Base-by-base conservation (phyloP, 1,140 invertebrate species). In the Linepithema humile region DNA sequence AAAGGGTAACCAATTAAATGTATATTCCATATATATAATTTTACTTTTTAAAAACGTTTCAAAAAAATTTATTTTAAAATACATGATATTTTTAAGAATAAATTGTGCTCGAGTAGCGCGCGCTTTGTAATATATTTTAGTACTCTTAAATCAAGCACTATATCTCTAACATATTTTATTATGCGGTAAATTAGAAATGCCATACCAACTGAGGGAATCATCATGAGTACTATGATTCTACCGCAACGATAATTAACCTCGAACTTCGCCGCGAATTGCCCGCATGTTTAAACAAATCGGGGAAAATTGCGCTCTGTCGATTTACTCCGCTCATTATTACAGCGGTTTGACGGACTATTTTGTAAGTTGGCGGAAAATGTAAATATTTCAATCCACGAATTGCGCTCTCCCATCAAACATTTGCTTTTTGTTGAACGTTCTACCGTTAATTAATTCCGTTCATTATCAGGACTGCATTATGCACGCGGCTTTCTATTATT, bases 361-460 rank as follows among this genome's bases (percentile, higher is more conserved):
- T 75, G 43, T 77, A 77, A 77, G 59, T 77, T 75, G 57, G 38
- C 7, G 60, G 9, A 40, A 77, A 77, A 77, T 40, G 74, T 77
- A 77, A 77, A 77, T 77, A 65, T 77, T 65, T 38, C 74, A 77
- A 38, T 77, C 20, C 32, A 3, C 32, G 60, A 77, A 65, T 65
- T 77, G 45, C 60, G 32, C 74, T 26, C 29, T 26, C 32, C 32
- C 32, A n/a, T 35, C 74, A 65, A 77, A 65, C 60, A 77, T 77
- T 77, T 77, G 32, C 74, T 77, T 77, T 77, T 77, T 77, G 15
- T 29, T 9, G 20, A 50, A 75, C 57, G 72, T 60, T 74, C 53
- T 29, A 60, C 73, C 53, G 29, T 77, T 77, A 77, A 77, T 77
- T 77, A 77, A 77, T 77, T 77, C 60, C 74, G 43, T 65, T 77